Evolutionary conservation across 2,888 invertebrate species (phyloP).

Genomic region (Entomobrya multifasciata): DNA sequence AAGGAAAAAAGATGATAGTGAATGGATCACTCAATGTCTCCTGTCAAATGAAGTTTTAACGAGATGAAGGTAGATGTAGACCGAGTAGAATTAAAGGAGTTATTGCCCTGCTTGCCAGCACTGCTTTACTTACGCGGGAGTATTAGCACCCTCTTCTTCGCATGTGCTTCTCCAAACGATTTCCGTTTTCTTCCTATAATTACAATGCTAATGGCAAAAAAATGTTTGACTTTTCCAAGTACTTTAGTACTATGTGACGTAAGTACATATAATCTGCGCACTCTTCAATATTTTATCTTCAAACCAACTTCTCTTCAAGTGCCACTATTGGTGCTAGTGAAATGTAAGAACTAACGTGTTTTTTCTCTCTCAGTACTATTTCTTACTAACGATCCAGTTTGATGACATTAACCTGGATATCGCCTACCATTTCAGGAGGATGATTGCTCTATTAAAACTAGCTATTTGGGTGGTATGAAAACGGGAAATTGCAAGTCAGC

Average conservation of each 20-base stretch:
- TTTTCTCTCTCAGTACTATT: conserved; percentile 28
- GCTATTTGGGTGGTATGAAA: conserved; percentile 30
- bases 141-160: conserved; percentile 28
- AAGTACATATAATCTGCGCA: background rate
- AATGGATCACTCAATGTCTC: conserved; percentile 62
- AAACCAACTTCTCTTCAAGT: conserved; percentile 17
- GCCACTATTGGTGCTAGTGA: conserved; percentile 3
- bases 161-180: conserved; percentile 23
- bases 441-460: conserved; percentile 65
- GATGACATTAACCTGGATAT: conserved; percentile 66
- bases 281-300: background rate
- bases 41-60: conserved; percentile 64
- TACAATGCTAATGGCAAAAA: conserved; percentile 22
- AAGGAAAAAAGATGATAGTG: conserved; percentile 23
- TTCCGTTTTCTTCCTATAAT: conserved; percentile 44
- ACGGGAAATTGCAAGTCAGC: conserved; percentile 23
- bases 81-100: conserved; percentile 42
- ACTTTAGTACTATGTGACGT: no score
- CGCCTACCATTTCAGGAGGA: conserved; percentile 48
- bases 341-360: conserved; percentile 51
- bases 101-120: conserved; percentile 39
- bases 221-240: conserved; percentile 33
- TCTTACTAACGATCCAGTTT: conserved; percentile 57
- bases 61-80: conserved; percentile 11
- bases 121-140: conserved; percentile 16